Base-by-base conservation (phyloP, 2,797 vertebrate genomes). In the Anas flavirostris region DNA sequence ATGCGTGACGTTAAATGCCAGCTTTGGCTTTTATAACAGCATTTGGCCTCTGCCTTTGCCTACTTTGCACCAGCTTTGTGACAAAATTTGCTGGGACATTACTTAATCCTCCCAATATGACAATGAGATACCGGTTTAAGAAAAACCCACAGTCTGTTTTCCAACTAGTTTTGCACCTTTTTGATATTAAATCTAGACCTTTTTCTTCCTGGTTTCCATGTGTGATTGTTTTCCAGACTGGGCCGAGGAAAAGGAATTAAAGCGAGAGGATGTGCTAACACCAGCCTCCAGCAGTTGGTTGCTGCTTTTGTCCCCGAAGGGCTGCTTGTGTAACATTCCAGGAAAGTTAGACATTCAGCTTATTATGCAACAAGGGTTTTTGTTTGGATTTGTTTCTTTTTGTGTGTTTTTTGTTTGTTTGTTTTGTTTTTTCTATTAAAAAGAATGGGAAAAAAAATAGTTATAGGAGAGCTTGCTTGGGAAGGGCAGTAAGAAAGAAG, bases 61-160 rank as follows among this genome's bases (percentile, higher is more conserved):
- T 82, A 10, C 29, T 37, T 39, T 80, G 52, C 0, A 8, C 81
- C 90, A 94, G 63, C 70, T 64, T 79, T 82, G 60, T 91, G 80
- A 86, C 88, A 86, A 91, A 58, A 5, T 37, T 79, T 78, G 6
- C 55, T 70, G 79, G 63, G 70, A 70, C 17, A 8, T 64, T 44
- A 67, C 64, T 93, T 88, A 92, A 73, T 82, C 59, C 63, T 93
- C 67, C 56, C 72, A 78, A 41, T 48, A 79, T 52, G 41, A 91
- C 75, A 88, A 59, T 53, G 59, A 94, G 76, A 76, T 52, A 14
- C 15, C 62, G 39, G 41, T 43, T 43, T 68, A 12, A 25, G 26
- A 64, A 5, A 5, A 73, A 22, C 3, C 23, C 14, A 52, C 18
- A 29, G 4, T 37, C 33, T n/a, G 1, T 76, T 90, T 95, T 59